phyloP scores from a whole-genome alignment of 92 coral and sea anemone species.

The Bergia puertoricense region DNA sequence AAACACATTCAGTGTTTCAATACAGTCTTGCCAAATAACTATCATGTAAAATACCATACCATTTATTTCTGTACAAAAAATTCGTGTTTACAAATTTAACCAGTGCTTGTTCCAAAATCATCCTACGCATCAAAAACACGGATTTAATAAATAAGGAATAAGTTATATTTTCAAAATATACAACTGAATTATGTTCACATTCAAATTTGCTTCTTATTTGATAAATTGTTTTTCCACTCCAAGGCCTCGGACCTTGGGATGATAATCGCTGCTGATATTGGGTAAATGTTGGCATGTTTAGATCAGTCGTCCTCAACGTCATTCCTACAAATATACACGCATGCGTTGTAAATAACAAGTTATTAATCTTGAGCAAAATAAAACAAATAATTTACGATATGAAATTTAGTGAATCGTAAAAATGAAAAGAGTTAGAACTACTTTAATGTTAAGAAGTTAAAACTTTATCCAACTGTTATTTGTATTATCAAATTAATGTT shows the following conservation, averaged over 20 bases:
- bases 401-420: too few species aligned
- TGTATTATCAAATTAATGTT: too few species aligned
- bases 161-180: background rate
- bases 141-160: background rate
- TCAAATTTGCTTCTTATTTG: background rate
- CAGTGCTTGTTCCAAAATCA: background rate
- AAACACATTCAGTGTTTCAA: background rate
- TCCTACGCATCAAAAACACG: background rate
- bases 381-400: background rate
- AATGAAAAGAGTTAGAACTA: background rate
- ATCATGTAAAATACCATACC: background rate
- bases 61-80: background rate
- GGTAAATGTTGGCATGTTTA: slow-evolving; percentile 22
- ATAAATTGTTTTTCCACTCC: background rate
- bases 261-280: slow-evolving; percentile 27
- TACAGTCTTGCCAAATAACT: background rate
- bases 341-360: background rate
- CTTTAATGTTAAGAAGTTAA: background rate
- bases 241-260: background rate
- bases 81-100: background rate
- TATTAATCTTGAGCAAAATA: background rate
- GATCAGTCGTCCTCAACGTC: slow-evolving; percentile 17
- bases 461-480: background rate
- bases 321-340: background rate
- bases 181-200: background rate